phyloP scores from a whole-genome alignment of 2,113 vertebrate species.

The Columba janthina region DNA sequence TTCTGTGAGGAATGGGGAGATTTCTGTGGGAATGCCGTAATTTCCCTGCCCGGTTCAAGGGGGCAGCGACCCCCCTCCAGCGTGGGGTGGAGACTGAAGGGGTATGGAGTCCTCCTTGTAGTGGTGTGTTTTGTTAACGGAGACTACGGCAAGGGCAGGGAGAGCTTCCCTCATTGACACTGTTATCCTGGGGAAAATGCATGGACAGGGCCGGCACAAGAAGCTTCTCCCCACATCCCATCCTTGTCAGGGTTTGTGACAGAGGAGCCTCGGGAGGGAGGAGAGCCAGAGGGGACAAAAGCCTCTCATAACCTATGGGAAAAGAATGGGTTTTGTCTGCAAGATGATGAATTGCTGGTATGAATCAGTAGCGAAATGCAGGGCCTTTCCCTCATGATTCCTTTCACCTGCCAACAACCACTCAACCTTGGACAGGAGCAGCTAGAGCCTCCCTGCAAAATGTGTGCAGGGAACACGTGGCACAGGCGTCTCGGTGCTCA shows the following conservation, averaged over 20 bases:
- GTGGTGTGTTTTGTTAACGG: neutral
- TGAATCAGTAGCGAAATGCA: neutral
- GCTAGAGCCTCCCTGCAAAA: neutral
- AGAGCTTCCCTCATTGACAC: neutral
- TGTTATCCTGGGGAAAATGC: neutral
- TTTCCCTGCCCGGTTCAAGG: neutral
- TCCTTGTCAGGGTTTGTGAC: neutral
- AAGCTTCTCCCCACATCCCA: accelerated
- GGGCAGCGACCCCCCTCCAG: neutral
- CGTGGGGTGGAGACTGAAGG: neutral
- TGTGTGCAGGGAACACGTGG: neutral
- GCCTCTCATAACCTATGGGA: neutral
- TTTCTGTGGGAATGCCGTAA: neutral
- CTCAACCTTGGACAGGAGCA: neutral
- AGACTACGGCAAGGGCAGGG: neutral
- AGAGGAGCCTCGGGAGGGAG: neutral
- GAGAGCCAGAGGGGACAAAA: neutral
- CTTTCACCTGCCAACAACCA: neutral
- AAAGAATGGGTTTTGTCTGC: neutral
- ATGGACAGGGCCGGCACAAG: neutral
- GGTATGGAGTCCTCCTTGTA: neutral
- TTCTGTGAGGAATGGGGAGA: accelerated
- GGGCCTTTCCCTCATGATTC: neutral
- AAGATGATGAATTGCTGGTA: neutral
- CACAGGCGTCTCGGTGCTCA: neutral